Percentiles rank a stretch among this genome's conserved stretches.
Evolutionary conservation across 35 echinoderm and acorn worm species (phyloP).

Genomic region (Hemicentrotus pulcherrimus): DNA sequence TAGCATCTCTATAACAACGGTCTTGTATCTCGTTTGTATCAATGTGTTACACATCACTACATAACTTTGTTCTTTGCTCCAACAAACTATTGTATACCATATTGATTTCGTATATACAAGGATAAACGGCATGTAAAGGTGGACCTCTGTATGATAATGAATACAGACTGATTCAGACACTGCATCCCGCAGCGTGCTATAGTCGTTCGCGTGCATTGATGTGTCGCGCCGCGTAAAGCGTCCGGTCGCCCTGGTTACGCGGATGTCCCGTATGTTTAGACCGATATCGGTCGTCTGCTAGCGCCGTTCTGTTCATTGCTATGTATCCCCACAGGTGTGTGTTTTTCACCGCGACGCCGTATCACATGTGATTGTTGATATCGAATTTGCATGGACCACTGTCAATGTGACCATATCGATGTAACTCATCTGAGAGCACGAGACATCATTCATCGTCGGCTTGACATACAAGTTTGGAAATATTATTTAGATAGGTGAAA

Average conservation of each 20-base stretch:
- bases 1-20: constrained; percentile 24
- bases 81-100: neutral
- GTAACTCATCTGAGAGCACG: neutral
- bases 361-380: constrained; percentile 37
- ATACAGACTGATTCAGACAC: neutral
- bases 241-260: constrained; percentile 35
- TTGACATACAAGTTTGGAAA: neutral
- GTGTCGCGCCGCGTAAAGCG: neutral
- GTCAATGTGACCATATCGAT: constrained; percentile 25
- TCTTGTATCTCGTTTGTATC: neutral
- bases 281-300: neutral
- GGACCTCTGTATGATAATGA: neutral
- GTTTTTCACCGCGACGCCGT: neutral
- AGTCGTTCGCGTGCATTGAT: neutral
- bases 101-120: neutral
- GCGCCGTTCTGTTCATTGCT: neutral
- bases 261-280: constrained; percentile 48
- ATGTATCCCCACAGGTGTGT: neutral
- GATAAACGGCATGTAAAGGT: neutral
- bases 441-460: neutral
- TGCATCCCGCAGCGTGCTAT: neutral
- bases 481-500: no score
- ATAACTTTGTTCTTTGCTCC: neutral
- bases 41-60: neutral
- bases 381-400: neutral